A percentile compares a stretch with the other conserved stretches of the same genome.
These are phyloP conservation scores for Brachyptera risi DNA, from an alignment of 2,888 invertebrate genomes.

Conservation along the genomic window DNA sequence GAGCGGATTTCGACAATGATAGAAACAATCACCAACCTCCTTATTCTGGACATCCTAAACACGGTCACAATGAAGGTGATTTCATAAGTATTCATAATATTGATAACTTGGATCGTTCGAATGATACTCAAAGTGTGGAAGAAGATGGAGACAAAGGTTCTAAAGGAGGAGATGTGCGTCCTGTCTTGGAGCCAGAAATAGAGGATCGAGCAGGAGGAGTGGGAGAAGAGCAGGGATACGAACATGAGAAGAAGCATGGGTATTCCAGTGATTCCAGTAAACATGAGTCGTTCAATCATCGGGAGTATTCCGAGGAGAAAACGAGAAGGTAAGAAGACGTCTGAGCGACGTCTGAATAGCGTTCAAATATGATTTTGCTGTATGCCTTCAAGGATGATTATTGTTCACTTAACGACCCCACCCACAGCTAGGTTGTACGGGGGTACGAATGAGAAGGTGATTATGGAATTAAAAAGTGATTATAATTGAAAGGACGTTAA, in stretches of 20 bases:
- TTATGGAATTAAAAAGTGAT: too few species aligned
- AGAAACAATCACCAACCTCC: neutral
- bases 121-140: neutral
- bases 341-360: too few species aligned
- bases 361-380: too few species aligned
- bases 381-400: too few species aligned
- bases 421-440: too few species aligned
- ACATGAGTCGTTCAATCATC: conserved; percentile 27
- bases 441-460: too few species aligned
- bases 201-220: neutral
- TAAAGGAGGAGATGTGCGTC: too few species aligned
- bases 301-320: conserved; percentile 20
- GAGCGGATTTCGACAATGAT: too few species aligned
- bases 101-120: neutral
- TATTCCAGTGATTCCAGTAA: conserved; percentile 14
- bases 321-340: too few species aligned
- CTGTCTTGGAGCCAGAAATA: neutral
- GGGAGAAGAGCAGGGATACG: conserved; percentile 4
- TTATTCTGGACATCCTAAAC: neutral
- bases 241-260: neutral
- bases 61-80: neutral
- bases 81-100: conserved; percentile 7
- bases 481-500: too few species aligned
- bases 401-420: too few species aligned
- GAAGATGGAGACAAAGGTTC: too few species aligned